These are phyloP conservation scores for Candoia aspera DNA, from an alignment of 2,113 vertebrate species.

Conservation along the genomic window DNA sequence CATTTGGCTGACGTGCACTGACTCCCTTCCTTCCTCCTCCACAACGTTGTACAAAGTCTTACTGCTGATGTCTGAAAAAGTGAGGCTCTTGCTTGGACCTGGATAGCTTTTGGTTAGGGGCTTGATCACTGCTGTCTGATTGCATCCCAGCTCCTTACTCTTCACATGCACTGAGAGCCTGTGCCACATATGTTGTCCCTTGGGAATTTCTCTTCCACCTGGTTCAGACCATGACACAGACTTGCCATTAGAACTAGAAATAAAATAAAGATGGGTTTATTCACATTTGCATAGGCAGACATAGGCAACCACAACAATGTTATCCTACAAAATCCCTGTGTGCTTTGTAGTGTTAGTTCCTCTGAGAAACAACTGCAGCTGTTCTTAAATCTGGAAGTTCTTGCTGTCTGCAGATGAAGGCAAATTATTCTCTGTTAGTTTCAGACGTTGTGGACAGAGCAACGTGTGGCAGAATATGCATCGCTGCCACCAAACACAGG, in stretches of 20 bases:
- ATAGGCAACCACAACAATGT: slow-evolving; percentile 43
- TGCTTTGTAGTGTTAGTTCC: slow-evolving; percentile 27
- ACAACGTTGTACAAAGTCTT: slow-evolving; percentile 87
- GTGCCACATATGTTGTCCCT: slow-evolving; percentile 95
- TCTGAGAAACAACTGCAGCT: slow-evolving; percentile 8
- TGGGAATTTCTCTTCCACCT: slow-evolving; percentile 95
- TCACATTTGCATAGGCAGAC: slow-evolving; percentile 63
- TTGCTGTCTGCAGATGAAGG: slow-evolving; percentile 23
- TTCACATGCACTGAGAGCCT: slow-evolving; percentile 99
- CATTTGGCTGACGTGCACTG: slow-evolving; percentile 76
- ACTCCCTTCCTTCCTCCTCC: slow-evolving; percentile 80
- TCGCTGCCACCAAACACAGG: background rate
- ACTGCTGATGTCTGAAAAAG: slow-evolving; percentile 82
- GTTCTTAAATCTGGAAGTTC: slow-evolving; percentile 30
- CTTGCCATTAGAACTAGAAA: slow-evolving; percentile 99
- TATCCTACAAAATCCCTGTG: slow-evolving; percentile 35
- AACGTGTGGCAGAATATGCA: background rate
- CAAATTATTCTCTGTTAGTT: slow-evolving; percentile 28
- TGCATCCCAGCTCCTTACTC: slow-evolving; percentile 93
- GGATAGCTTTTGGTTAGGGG: slow-evolving; percentile 97
- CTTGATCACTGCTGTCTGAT: slow-evolving; percentile 99
- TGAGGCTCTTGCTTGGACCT: slow-evolving; percentile 84
- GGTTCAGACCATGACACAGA: slow-evolving; percentile 99
- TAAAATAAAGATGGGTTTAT: slow-evolving; percentile 90
- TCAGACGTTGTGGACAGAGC: background rate